Evolutionary conservation across 1,140 invertebrate species (phyloP).

Genomic region (Drosophila eugracilis): DNA sequence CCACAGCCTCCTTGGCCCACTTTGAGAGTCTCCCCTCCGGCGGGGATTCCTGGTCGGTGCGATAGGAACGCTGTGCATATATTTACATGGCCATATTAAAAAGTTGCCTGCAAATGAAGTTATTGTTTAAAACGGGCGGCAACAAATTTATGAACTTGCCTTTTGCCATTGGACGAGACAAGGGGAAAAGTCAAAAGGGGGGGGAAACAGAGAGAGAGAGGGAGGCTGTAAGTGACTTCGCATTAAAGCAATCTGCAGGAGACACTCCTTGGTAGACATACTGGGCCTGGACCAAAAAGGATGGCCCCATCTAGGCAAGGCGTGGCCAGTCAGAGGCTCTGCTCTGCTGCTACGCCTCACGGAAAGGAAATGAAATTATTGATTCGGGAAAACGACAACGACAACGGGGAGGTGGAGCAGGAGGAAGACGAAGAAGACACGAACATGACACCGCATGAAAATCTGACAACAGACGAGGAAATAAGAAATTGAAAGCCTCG

Average conservation of each 20-base stretch:
- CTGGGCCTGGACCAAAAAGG: not conserved
- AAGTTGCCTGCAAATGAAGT: constrained; percentile 50
- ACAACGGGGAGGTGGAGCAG: too few species aligned
- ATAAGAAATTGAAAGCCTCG: constrained; percentile 67
- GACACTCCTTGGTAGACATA: not conserved
- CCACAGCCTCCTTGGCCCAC: too few species aligned
- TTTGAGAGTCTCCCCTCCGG: too few species aligned
- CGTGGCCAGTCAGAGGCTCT: constrained; percentile 17
- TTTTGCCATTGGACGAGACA: not conserved
- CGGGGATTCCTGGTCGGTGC: not conserved
- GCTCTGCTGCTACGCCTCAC: too few species aligned
- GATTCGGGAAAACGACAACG: constrained; percentile 17
- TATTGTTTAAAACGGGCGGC: constrained; percentile 33
- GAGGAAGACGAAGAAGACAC: constrained; percentile 6
- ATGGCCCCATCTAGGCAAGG: too few species aligned
- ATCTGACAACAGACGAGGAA: constrained; percentile 65
- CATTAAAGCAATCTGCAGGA: constrained; percentile 26
- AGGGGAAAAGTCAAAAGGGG: too few species aligned
- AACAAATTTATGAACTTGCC: constrained; percentile 20
- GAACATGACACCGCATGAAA: constrained; percentile 70
- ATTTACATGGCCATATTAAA: constrained; percentile 44
- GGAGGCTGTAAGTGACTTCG: constrained; percentile 12
- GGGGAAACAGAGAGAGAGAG: too few species aligned
- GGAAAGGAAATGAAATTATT: constrained; percentile 61
- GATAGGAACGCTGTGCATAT: constrained; percentile 23